phyloP scores from a whole-genome alignment of 2,797 vertebrate genomes.

The Odontamblyopus rebecca region DNA sequence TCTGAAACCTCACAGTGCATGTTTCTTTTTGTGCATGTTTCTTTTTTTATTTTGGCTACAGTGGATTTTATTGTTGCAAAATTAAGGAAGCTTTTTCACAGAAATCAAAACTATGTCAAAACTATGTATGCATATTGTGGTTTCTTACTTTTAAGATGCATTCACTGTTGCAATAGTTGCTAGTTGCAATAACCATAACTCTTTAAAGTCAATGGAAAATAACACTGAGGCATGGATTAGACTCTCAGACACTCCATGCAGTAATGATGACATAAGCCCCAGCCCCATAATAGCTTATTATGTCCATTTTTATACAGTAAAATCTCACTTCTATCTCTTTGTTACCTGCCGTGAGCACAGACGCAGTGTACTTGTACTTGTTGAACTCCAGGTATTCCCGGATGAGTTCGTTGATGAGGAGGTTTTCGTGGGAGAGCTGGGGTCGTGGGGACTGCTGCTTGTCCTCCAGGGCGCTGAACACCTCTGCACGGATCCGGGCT shows the following conservation, averaged over 20 bases:
- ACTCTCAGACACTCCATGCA: neutral
- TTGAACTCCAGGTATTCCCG: constrained; percentile 94
- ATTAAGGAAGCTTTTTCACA: neutral
- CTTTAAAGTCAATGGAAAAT: neutral
- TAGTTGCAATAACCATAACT: neutral
- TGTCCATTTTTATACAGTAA: neutral
- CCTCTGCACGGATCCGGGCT: constrained; percentile 91
- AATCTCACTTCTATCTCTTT: neutral
- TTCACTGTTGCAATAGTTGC: neutral
- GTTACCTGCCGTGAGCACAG: constrained; percentile 89
- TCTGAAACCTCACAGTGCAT: neutral
- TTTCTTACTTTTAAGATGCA: neutral
- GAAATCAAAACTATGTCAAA: neutral
- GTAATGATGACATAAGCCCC: neutral
- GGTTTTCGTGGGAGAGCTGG: constrained; percentile 84
- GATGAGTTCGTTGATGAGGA: constrained; percentile 94
- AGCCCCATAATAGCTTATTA: no score
- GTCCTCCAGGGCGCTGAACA: constrained; percentile 90
- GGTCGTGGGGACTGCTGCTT: constrained; percentile 78
- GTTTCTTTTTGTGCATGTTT: neutral
- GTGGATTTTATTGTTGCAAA: constrained; percentile 5
- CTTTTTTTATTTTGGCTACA: constrained; percentile 2
- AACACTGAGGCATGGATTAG: neutral
- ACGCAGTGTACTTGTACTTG: constrained; percentile 86
- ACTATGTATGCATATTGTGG: neutral